Conservation (phyloP, 2,888 invertebrate genomes). For the Nephrocerus scutellatus region DNA sequence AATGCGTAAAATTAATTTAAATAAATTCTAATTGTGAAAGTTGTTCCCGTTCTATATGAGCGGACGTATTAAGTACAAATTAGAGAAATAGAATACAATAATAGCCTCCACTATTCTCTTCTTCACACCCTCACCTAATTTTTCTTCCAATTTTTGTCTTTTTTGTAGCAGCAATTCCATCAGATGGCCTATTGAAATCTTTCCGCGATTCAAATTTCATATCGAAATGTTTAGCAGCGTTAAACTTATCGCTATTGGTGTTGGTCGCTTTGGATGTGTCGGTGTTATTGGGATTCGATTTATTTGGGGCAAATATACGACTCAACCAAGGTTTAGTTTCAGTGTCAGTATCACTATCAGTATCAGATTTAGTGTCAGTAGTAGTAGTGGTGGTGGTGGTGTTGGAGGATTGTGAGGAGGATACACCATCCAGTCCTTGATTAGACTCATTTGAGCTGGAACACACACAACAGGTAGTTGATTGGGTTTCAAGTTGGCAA, state of each 20-base stretch:
- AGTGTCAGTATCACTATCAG: conserved; percentile 34
- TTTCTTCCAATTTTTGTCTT: conserved; percentile 45
- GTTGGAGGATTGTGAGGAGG: conserved; percentile 39
- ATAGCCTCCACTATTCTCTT: not conserved
- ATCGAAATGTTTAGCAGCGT: conserved; percentile 44
- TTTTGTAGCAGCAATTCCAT: conserved; percentile 41
- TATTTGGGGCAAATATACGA: conserved; percentile 42
- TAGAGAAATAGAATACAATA: conserved; percentile 11
- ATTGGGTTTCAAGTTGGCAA: no score
- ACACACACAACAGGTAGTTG: conserved; percentile 36
- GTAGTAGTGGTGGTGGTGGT: conserved; percentile 32
- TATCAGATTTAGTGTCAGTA: conserved; percentile 34
- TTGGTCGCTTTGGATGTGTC: conserved; percentile 15
- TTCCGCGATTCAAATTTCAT: conserved; percentile 38
- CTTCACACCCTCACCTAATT: conserved; percentile 49
- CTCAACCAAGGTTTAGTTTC: conserved; percentile 46
- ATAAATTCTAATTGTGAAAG: conserved; percentile 2
- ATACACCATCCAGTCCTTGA: conserved; percentile 39
- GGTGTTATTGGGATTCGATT: conserved; percentile 24
- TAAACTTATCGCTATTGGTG: conserved; percentile 26
- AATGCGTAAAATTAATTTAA: conserved; percentile 1
- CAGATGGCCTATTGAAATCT: conserved; percentile 46
- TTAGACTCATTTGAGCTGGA: conserved; percentile 46
- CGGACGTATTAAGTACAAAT: conserved; percentile 6
- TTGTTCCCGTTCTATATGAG: conserved; percentile 11